Base-by-base conservation (phyloP, 2,797 vertebrate species). In the Galaxias olidus region DNA sequence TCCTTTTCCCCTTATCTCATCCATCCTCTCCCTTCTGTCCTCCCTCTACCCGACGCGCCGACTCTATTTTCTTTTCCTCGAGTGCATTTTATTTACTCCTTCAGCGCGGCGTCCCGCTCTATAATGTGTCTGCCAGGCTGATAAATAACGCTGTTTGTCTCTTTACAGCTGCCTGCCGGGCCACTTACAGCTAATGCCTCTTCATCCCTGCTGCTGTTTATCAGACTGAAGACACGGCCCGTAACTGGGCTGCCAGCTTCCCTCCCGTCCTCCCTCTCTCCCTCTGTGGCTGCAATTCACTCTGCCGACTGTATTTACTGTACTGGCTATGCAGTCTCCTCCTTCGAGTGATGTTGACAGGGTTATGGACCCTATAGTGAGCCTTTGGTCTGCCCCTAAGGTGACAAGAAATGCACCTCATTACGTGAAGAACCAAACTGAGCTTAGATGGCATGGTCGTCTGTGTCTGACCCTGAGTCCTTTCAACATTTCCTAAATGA, bases 111-210 rank as follows among this genome's bases (percentile, higher is more conserved):
- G 71, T 80, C 78, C 71, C 74, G 89, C 86, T 78, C 54, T 55
- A 78, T 89, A 88, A 90, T 84, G 85, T 59, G 54, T 80, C 79
- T 76, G 75, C 82, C 86, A 75, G 82, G 62, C 73, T 79, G 83
- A 88, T 85, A 90, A 91, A 92, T 91, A 91, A 92, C 90, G 89
- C 87, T 84, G 89, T 88, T 90, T 84, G 81, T 89, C 87, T 88
- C 88, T 88, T 89, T 85, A 89, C 82, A 70, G 81, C 30, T 30
- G 30, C 30, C 30, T 80, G 79, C 87, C 86, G 80, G 61, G 85
- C 82, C 84, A 67, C 85, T 91, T 85, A 81, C 75, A 73, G 83
- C 88, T 89, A 87, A 90, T 86, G 87, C 80, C 84, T 87, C 82
- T 67, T 74, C 75, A 77, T 75, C 79, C 76, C 46, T 74, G 58